Evolutionary conservation across 2,888 invertebrate genomes (phyloP), one percentile per base, ranked within the genome.

Genomic region (Mycalesis mineus): DNA sequence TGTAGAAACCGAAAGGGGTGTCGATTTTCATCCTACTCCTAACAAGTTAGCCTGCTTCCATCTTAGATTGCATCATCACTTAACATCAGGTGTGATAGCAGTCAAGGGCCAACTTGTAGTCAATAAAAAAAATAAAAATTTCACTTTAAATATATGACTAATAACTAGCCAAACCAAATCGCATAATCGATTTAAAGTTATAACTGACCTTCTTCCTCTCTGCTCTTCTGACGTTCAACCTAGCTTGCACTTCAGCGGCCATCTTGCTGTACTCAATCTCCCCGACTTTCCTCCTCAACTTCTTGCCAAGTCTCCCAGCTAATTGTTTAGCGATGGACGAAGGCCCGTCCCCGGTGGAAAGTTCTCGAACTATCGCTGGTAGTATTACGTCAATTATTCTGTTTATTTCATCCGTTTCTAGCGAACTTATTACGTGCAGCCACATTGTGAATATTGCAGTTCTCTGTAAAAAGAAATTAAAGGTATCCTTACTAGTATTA

Each of bases 361-460:
- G 91, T 82, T 97, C 97, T 31, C 97, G 91, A 9, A 95, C 94
- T 60, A 97, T 84, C 0, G 95, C 93, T 7, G 95, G 93, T 49
- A 97, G 82, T 13, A 97, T 82, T 42, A 93, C 91, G 57, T 92
- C 91, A 0, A 96, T 78, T 14, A 96, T 75, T 0, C 84, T 79
- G 11, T 84, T 74, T 0, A 97, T 75, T 28, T 91, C 88, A 2
- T 92, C 91, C 1, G 81, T 71, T 7, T 92, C 91, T 22, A 97
- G 75, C 0, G 93, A 91, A 15, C 94, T 91, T 8, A 93, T 88
- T 0, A 97, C 75, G 11, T 95, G 96, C 17, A 94, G 95, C 68
- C 96, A 93, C 91, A 95, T 96, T 67, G 96, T 95, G 72, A 97
- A 97, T 45, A 95, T 92, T 69, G 95, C 92, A 36, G 91, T 92